A percentile compares a stretch with the other conserved stretches of the same genome.
These are phyloP conservation scores for Hemiscyllium ocellatum DNA, from an alignment of 2,113 vertebrate genomes.

Conservation along the genomic window DNA sequence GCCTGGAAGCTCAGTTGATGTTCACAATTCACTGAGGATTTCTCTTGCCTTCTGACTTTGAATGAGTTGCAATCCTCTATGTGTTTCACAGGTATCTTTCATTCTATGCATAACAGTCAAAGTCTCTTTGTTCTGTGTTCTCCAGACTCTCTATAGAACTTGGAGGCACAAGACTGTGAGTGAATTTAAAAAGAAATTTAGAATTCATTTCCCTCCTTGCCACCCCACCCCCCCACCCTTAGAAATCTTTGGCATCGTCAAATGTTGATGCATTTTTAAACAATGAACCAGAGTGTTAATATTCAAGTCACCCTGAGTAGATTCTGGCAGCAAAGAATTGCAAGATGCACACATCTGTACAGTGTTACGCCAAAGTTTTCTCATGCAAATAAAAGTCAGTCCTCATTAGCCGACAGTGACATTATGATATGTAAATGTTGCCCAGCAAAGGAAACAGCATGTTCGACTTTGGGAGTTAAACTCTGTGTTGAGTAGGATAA, in stretches of 20 bases:
- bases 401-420: slow-evolving; percentile 1
- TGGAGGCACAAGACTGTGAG: neutral
- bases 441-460: neutral
- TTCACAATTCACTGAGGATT: neutral
- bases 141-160: neutral
- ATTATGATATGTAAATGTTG: neutral
- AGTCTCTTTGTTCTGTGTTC: neutral
- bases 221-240: neutral
- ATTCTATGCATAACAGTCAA: neutral
- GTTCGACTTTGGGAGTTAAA: neutral
- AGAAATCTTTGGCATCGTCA: neutral
- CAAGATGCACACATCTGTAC: neutral
- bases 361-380: neutral
- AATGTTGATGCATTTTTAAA: neutral
- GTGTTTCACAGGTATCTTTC: neutral
- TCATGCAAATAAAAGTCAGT: neutral
- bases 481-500: neutral
- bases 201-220: neutral
- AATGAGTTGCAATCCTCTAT: neutral
- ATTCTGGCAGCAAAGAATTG: neutral
- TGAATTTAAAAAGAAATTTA: neutral
- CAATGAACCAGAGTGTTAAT: neutral
- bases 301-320: neutral
- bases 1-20: neutral
- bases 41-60: neutral